Percentiles rank a stretch among this genome's conserved stretches.
Conservation (phyloP, 2,888 invertebrate genomes). For the Drosophila recens region DNA sequence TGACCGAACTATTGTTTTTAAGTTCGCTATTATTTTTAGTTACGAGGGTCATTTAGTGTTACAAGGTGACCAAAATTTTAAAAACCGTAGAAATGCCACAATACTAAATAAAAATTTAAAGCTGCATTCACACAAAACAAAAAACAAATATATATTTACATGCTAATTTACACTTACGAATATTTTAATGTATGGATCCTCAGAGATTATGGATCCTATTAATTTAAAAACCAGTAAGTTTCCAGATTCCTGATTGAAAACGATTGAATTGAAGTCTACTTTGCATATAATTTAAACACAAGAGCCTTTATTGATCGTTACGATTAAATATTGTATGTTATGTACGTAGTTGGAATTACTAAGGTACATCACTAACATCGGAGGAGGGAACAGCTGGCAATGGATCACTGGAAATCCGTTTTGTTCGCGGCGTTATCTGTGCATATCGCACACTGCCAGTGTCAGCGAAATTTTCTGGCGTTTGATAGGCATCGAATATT, state of each 20-base stretch:
- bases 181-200: neutral
- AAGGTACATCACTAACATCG: conserved; percentile 29
- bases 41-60: conserved; percentile 3
- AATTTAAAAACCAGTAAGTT: neutral
- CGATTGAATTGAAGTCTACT: neutral
- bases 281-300: conserved; percentile 20
- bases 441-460: conserved; percentile 61
- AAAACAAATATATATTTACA: neutral
- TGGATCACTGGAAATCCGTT: conserved; percentile 77
- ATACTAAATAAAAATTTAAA: conserved; percentile 11
- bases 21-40: conserved; percentile 11
- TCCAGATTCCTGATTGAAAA: neutral
- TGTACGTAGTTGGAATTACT: neutral
- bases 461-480: neutral
- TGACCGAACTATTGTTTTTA: neutral
- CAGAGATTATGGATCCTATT: neutral
- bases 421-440: conserved; percentile 61
- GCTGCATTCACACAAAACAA: conserved; percentile 4
- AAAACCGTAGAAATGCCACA: conserved; percentile 9
- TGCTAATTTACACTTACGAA: neutral
- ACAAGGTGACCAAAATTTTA: conserved; percentile 10
- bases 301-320: conserved; percentile 33
- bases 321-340: conserved; percentile 2
- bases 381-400: conserved; percentile 71
- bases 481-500: conserved; percentile 24